A percentile compares a stretch with the other conserved stretches of the same genome.
Conservation (phyloP, 2,113 vertebrate species). For the Salvelinus sp. region DNA sequence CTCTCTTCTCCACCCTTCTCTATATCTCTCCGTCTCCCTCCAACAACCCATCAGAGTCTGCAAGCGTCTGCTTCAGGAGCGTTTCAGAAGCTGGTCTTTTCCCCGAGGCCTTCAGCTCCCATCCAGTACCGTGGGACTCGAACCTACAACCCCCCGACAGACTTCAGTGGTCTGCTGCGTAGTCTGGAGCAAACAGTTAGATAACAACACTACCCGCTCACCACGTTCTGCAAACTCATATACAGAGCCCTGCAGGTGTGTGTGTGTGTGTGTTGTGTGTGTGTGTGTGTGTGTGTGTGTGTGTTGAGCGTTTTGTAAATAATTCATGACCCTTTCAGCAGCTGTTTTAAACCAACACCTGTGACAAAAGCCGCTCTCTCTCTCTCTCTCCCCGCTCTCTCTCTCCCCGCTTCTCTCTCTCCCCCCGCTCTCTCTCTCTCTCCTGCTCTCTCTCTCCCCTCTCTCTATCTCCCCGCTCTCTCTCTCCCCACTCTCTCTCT, state of each 20-base stretch:
- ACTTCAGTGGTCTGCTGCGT: conserved; percentile 91
- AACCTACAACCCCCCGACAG: conserved; percentile 95
- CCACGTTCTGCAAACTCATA: conserved; percentile 90
- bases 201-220: conserved; percentile 95
- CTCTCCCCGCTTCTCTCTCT: no score
- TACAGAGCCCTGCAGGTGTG: conserved; percentile 93
- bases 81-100: conserved; percentile 93
- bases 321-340: no score
- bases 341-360: not conserved
- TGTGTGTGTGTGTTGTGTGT: not conserved
- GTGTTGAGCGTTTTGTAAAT: no score
- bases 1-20: no score
- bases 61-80: conserved; percentile 93
- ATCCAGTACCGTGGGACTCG: conserved; percentile 96
- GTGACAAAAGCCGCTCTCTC: not conserved
- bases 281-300: not conserved
- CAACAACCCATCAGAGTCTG: conserved; percentile 87
- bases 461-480: no score
- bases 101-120: conserved; percentile 98
- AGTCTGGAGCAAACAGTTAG: conserved; percentile 91
- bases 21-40: not conserved
- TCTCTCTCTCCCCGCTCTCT: not conserved
- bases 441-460: no score
- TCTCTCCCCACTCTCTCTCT: no score
- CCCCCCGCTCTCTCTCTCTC: no score